Evolutionary conservation across 2,797 vertebrate species (phyloP), one percentile per base, ranked within the genome.

Genomic region (Sebastes hubbsi): DNA sequence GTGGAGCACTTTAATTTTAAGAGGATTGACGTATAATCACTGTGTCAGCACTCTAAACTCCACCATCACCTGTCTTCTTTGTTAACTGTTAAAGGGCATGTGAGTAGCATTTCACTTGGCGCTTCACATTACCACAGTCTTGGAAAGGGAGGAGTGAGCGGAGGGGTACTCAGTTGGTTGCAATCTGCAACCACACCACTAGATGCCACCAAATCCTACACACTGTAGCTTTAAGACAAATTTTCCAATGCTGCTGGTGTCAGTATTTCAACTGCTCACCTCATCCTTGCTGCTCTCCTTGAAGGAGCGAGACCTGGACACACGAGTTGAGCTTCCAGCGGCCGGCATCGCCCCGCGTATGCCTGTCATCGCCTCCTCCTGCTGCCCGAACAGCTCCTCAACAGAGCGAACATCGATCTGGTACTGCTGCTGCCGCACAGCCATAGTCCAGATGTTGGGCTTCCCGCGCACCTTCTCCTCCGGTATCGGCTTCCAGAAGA

Each of bases 371-470:
- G 64, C 63, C 59, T 97, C 97, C 83, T 99, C 98, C 87, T 98
- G 97, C 89, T 99, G 98, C n/a, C 98, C 98, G n/a, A 99, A 99
- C 67, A 99, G 96, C 91, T 99, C 98, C 93, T 99, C 98, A 0
- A 99, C 96, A 0, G 97, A 98, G 92, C 96, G 97, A 0, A 97
- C 95, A 3, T 99, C 98, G 0, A 99, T 99, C 86, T 98, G 97
- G 92, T 97, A 99, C 83, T 96, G 96, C 86, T 97, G 97, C 32
- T 97, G 97, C 10, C 97, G 94, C 55, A 97, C 97, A 2, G 97
- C 96, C 90, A 99, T 81, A 0, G 98, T 99, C 98, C 98, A 99
- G 91, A 99, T 99, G 89, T 99, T 99, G 73, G 95, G 97, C 91
- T 98, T 99, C 46, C 97, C 98, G 0, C 97, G 96, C 3, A 99